A percentile compares a stretch with the other conserved stretches of the same genome.
These are phyloP conservation scores for Sparus aurata DNA, from an alignment of 2,797 vertebrate genomes.

Conservation along the genomic window DNA sequence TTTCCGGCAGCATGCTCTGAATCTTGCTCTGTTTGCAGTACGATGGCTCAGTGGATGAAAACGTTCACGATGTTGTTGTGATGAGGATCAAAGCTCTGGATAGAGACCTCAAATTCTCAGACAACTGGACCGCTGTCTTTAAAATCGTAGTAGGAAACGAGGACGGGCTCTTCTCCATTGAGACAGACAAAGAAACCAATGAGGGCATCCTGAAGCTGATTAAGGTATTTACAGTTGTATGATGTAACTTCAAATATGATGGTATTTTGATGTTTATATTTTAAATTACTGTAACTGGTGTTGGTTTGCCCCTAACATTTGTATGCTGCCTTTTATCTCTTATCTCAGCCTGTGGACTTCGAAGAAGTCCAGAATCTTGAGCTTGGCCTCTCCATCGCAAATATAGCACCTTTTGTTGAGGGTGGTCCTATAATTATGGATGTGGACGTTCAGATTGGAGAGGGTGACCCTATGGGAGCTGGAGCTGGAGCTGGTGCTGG, in stretches of 20 bases:
- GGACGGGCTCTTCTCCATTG: slow-evolving; percentile 87
- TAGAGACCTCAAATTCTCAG: slow-evolving; percentile 85
- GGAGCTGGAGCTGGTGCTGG: slow-evolving; percentile 63
- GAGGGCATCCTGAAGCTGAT: slow-evolving; percentile 93
- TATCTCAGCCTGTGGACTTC: slow-evolving; percentile 88
- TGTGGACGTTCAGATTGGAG: slow-evolving; percentile 74
- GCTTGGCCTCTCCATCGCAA: slow-evolving; percentile 88
- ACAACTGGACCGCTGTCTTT: slow-evolving; percentile 93
- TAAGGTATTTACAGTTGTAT: slow-evolving; percentile 85
- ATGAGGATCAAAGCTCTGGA: slow-evolving; percentile 91
- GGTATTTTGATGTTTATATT: neutral
- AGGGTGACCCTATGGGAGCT: slow-evolving; percentile 64
- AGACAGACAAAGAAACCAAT: slow-evolving; percentile 90
- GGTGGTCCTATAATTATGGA: slow-evolving; percentile 69
- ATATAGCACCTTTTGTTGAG: slow-evolving; percentile 90
- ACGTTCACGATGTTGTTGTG: slow-evolving; percentile 87
- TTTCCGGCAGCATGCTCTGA: neutral
- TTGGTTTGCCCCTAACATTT: neutral
- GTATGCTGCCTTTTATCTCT: slow-evolving; percentile 12
- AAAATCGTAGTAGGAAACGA: slow-evolving; percentile 90
- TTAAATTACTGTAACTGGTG: neutral
- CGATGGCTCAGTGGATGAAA: slow-evolving; percentile 89
- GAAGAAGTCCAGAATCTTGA: slow-evolving; percentile 88
- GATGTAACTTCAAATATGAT: neutral
- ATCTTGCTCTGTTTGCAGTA: slow-evolving; percentile 81